Percentiles rank a stretch among this genome's conserved stretches.
Evolutionary conservation across 2,888 invertebrate genomes (phyloP).

Genomic region (Aphrophora alni): DNA sequence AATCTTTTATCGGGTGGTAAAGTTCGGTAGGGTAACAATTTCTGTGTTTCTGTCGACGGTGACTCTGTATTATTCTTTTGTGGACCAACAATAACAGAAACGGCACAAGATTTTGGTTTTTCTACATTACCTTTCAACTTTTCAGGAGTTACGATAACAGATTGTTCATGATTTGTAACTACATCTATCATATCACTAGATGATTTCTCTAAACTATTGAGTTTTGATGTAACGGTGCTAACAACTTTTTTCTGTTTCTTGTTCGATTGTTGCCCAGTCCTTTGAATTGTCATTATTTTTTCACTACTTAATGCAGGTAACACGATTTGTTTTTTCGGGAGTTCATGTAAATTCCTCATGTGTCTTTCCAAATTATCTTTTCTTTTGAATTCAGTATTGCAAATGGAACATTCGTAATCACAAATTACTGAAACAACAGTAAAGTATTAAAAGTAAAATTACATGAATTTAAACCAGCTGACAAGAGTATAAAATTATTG

Average conservation of each 20-base stretch:
- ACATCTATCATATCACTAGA: not conserved
- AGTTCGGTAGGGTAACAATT: constrained; percentile 14
- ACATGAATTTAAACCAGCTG: too few species aligned
- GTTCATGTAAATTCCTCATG: constrained; percentile 75
- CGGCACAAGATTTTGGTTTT: not conserved
- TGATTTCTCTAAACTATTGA: not conserved
- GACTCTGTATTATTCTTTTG: not conserved
- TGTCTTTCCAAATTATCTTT: constrained; percentile 82
- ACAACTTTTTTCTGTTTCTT: too few species aligned
- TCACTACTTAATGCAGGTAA: not conserved
- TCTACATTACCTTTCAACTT: not conserved
- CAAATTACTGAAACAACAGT: constrained; percentile 64
- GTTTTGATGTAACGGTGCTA: not conserved
- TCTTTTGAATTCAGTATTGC: constrained; percentile 72
- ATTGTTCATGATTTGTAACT: not conserved
- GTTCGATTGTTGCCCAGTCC: not conserved
- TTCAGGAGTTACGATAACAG: constrained; percentile 20
- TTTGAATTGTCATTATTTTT: not conserved
- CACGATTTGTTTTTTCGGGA: not conserved
- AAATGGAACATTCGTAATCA: constrained; percentile 74
- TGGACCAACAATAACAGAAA: not conserved
- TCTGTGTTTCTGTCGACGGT: not conserved
- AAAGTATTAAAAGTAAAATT: too few species aligned
- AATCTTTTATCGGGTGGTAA: constrained; percentile 22
- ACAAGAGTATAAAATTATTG: too few species aligned